Percentiles rank a stretch among this genome's conserved stretches.
Conservation (phyloP, 2,888 invertebrate genomes). For the Saturnia japonica region DNA sequence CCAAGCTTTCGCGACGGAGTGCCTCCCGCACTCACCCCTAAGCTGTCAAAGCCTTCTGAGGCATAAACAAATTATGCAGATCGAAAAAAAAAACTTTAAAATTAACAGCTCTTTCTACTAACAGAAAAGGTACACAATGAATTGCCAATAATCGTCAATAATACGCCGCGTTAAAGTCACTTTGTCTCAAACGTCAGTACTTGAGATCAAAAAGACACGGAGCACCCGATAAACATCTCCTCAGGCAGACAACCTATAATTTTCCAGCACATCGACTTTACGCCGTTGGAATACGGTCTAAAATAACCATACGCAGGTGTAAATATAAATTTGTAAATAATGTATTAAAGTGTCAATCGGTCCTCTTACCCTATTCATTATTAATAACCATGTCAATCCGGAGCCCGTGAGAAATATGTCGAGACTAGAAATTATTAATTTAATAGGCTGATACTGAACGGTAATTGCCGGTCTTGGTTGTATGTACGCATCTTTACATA, state of each 20-base stretch:
- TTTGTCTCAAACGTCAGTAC: constrained; percentile 69
- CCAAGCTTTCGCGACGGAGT: too few relatives aligned
- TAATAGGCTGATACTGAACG: constrained; percentile 36
- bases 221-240: constrained; percentile 63
- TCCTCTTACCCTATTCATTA: constrained; percentile 64
- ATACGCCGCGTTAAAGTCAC: constrained; percentile 66
- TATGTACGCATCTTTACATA: background rate
- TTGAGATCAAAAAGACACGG: constrained; percentile 52
- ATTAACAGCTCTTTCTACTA: background rate
- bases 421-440: constrained; percentile 66
- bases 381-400: constrained; percentile 77
- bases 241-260: background rate
- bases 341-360: constrained; percentile 78
- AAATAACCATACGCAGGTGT: constrained; percentile 27
- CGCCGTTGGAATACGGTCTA: constrained; percentile 25
- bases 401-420: constrained; percentile 74
- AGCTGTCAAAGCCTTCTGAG: too few relatives aligned
- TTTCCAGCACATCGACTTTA: constrained; percentile 26
- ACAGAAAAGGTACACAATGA: constrained; percentile 37
- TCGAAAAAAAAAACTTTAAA: background rate
- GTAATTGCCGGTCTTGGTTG: constrained; percentile 21
- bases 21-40: too few relatives aligned
- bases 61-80: background rate
- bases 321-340: constrained; percentile 38
- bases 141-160: constrained; percentile 68